Evolutionary conservation across 2,888 invertebrate species (phyloP), one percentile per base, ranked within the genome.

Genomic region (Synanthedon andrenaeformis): DNA sequence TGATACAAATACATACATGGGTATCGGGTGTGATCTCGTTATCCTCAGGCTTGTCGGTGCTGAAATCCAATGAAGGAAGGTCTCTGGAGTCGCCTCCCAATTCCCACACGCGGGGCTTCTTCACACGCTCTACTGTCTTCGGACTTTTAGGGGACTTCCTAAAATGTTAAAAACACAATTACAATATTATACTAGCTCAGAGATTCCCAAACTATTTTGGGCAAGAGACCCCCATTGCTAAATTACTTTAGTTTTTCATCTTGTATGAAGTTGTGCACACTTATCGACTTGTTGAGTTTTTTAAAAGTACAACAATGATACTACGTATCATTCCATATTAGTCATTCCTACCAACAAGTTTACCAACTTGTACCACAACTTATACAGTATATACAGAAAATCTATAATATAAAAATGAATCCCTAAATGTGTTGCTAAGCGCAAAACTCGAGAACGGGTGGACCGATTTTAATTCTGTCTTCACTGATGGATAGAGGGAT

Each of bases 21-120:
- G 8, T 45, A 2, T 45, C 45, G 6, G 45, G 45, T 45, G 45
- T 45, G 13, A 45, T 45, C 45, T 45, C 90, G 58, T 79, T 85
- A 4, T 86, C 88, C 59, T 92, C 92, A 0, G 93, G 92, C 68
- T 91, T 91, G 75, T 94, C 95, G 57, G 90, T 92, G 55, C 94
- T 94, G 67, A 94, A 90, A 80, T 98, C 97, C 48, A 98, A 84
- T n/a, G 89, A 82, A 11, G 91, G 91, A 51, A 94, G 82, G 80
- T 97, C 97, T 59, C 93, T 93, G 11, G 89, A 79, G 52, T 90
- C 92, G 35, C 96, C 97, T 49, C 93, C 93, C 53, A 95, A 83
- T 63, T 95, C 96, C 98, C 98, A 98, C 53, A 94, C 91, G 53
- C 96, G 91, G 0, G 95, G 96, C 70, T 95, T 94, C 72, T 98